Evolutionary conservation across 1,140 invertebrate genomes (phyloP).

Genomic region (Ostrea denselamellosa): DNA sequence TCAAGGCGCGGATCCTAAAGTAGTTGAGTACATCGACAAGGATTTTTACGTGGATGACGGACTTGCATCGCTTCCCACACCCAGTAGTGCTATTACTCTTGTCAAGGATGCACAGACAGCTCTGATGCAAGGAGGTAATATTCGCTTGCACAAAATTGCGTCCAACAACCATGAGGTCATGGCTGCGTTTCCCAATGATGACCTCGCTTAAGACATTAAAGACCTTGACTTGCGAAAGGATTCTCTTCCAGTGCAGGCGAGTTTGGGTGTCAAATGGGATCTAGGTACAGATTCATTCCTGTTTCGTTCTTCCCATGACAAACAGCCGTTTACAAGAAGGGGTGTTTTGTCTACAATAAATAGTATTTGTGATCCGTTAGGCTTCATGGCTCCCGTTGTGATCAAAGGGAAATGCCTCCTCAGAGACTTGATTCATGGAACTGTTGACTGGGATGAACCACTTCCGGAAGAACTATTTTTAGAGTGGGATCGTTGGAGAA

Average conservation of each 20-base stretch:
- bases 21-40: neutral
- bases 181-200: neutral
- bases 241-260: neutral
- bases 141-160: constrained; percentile 8
- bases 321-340: too few relatives aligned
- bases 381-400: neutral
- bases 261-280: constrained; percentile 23
- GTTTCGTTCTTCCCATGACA: neutral
- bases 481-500: constrained; percentile 27
- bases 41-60: neutral
- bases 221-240: too few relatives aligned
- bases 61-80: neutral
- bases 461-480: constrained; percentile 16
- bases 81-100: constrained; percentile 12
- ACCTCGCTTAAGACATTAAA: too few relatives aligned
- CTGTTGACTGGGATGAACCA: constrained; percentile 29
- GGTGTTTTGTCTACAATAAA: too few relatives aligned
- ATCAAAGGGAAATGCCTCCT: too few relatives aligned
- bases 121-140: constrained; percentile 23
- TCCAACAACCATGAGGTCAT: constrained; percentile 5
- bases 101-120: constrained; percentile 14
- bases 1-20: constrained; percentile 16
- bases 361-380: too few relatives aligned
- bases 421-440: constrained; percentile 1
- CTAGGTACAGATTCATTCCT: constrained; percentile 3